phyloP scores from a whole-genome alignment of 2,113 vertebrate genomes.

The Python bivittatus region DNA sequence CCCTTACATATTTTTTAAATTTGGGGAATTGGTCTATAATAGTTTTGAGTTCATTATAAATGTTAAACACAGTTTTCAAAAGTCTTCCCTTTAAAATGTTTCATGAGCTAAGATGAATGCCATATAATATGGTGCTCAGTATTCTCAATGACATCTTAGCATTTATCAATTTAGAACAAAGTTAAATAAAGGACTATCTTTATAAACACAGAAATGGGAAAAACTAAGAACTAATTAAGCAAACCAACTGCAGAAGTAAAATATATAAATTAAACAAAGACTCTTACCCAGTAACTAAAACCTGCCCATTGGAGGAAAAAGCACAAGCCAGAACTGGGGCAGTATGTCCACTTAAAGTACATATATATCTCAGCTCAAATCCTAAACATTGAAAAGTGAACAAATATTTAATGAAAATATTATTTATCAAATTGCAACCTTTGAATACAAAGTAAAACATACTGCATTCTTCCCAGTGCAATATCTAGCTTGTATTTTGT shows the following conservation, averaged over 20 bases:
- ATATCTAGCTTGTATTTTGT: background rate
- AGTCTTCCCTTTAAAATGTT: background rate
- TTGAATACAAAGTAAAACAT: background rate
- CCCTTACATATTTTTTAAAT: background rate
- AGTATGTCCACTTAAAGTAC: constrained; percentile 76
- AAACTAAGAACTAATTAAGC: background rate
- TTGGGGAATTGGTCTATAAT: background rate
- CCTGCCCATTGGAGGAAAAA: constrained; percentile 84
- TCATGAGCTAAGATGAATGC: background rate
- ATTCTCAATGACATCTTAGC: too few relatives aligned
- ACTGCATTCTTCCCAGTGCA: background rate
- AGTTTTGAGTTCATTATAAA: background rate
- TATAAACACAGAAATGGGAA: background rate
- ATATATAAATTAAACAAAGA: constrained; percentile 23
- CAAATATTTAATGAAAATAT: background rate
- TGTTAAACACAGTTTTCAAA: background rate
- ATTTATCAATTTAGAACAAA: background rate
- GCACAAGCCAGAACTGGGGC: constrained; percentile 87
- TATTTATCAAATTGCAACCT: background rate
- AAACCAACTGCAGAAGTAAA: background rate
- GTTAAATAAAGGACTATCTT: background rate
- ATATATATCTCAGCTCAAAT: constrained; percentile 74
- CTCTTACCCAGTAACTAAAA: constrained; percentile 85
- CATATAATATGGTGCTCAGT: background rate
- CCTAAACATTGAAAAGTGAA: constrained; percentile 66